Percentiles rank a stretch among this genome's conserved stretches.
Evolutionary conservation across 92 coral and sea anemone genomes (phyloP).

Genomic region (Pocillopora grandis): DNA sequence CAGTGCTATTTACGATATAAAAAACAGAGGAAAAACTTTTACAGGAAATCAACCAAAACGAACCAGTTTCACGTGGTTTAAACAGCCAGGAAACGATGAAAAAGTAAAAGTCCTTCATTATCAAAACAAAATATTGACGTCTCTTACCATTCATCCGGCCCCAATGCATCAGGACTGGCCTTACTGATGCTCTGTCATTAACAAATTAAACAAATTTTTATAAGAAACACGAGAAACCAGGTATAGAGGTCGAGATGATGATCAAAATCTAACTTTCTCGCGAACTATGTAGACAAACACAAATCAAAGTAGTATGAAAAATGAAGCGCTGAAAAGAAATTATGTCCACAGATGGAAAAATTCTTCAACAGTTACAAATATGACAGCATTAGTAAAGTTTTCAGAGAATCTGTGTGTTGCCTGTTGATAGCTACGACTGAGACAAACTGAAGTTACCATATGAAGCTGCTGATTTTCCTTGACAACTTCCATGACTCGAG

Average conservation of each 20-base stretch:
- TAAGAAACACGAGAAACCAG: neutral
- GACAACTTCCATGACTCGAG: conserved; percentile 84
- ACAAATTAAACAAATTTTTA: neutral
- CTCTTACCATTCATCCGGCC: conserved; percentile 75
- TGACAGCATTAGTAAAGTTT: neutral
- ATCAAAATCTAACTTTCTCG: neutral
- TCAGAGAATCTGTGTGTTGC: neutral
- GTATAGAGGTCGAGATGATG: neutral
- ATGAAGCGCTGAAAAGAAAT: neutral
- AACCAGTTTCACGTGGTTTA: neutral
- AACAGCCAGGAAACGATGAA: neutral
- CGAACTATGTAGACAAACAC: neutral
- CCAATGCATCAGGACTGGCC: conserved; percentile 61
- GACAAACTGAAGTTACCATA: conserved; percentile 54
- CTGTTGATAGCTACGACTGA: neutral
- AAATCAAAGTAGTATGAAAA: neutral
- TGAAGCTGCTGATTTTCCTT: conserved; percentile 93
- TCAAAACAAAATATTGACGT: neutral
- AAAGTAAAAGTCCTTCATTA: neutral
- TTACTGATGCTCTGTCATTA: conserved; percentile 60
- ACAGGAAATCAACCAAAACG: neutral
- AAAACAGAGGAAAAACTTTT: neutral
- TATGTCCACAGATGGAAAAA: neutral
- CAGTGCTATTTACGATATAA: too few species aligned
- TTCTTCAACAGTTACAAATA: neutral